Conservation (phyloP, 2,888 invertebrate genomes). For the Erpobdella octoculata region DNA sequence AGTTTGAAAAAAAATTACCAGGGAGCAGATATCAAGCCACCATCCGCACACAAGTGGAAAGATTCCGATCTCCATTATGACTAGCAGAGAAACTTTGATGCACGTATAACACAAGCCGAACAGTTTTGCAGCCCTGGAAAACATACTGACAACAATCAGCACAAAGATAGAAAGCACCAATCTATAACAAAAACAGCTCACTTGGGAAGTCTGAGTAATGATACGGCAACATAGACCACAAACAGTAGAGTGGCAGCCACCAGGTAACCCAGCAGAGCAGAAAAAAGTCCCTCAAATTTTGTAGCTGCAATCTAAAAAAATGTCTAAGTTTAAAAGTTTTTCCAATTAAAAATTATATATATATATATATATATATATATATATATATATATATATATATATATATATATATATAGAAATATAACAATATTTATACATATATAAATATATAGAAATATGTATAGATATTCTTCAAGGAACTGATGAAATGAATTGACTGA, state of each 20-base stretch:
- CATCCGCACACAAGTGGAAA: slow-evolving; percentile 93
- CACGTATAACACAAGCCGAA: slow-evolving; percentile 64
- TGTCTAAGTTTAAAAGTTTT: no score
- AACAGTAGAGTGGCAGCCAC: slow-evolving; percentile 75
- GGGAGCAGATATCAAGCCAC: slow-evolving; percentile 96
- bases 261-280: slow-evolving; percentile 85
- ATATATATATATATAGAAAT: no score
- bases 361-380: no score
- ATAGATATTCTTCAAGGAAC: no score
- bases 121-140: slow-evolving; percentile 40
- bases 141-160: neutral
- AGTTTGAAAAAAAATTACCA: slow-evolving; percentile 55
- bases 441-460: no score
- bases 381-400: no score
- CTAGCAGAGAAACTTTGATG: slow-evolving; percentile 76
- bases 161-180: neutral
- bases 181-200: slow-evolving; percentile 6
- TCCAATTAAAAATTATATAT: no score
- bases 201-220: slow-evolving; percentile 22
- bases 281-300: slow-evolving; percentile 85
- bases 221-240: slow-evolving; percentile 71
- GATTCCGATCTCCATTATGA: slow-evolving; percentile 92
- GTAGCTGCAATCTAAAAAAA: slow-evolving; percentile 66
- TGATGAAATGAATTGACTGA: no score
- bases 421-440: no score